Evolutionary conservation across 2,113 vertebrate genomes (phyloP), one percentile per base, ranked within the genome.

Genomic region (Chionodraco myersi): DNA sequence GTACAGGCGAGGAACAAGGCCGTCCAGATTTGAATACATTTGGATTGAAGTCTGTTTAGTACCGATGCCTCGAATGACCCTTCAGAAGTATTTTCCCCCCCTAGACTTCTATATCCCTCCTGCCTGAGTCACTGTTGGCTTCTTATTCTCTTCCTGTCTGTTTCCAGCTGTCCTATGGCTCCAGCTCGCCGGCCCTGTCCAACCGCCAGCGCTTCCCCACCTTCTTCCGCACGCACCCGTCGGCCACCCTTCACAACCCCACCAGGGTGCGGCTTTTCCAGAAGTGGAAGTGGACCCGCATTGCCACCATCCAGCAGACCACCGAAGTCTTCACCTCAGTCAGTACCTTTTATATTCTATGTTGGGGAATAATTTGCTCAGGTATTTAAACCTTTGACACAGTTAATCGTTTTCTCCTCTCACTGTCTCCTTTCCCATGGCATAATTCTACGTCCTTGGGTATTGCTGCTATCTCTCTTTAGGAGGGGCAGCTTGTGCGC

Each of bases 261-360:
- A 99, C 97, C 57, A 93, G 97, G 0, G 97, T 98, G 87, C 96
- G 96, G 90, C 97, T 98, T 58, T 99, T 99, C 90, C 95, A 97
- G 89, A 98, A 97, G 91, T 99, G 97, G 97, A 96, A 96, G 60
- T 99, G 97, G 97, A 97, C 96, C 58, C 97, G 97, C 93, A 99
- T 99, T 1, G 97, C 97, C 87, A 99, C 97, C 93, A 99, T 99
- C 92, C 97, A 99, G 92, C 97, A 99, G 93, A 99, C 97, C 83
- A 98, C 97, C 0, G 97, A 99, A 91, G 97, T 99, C 91, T 99
- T 99, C 92, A 99, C 97, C 13, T 99, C 97, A 34, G 97, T 98
- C 84, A 92, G 97, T 93, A 8, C 4, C 48, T n/a, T 52, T 15
- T 52, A 30, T 30, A 30, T 30, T 30, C 30, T 4, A 30, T 30